Percentiles rank a stretch among this genome's conserved stretches.
These are phyloP conservation scores for Clostera curtula DNA, from an alignment of 2,888 invertebrate species.

Conservation along the genomic window DNA sequence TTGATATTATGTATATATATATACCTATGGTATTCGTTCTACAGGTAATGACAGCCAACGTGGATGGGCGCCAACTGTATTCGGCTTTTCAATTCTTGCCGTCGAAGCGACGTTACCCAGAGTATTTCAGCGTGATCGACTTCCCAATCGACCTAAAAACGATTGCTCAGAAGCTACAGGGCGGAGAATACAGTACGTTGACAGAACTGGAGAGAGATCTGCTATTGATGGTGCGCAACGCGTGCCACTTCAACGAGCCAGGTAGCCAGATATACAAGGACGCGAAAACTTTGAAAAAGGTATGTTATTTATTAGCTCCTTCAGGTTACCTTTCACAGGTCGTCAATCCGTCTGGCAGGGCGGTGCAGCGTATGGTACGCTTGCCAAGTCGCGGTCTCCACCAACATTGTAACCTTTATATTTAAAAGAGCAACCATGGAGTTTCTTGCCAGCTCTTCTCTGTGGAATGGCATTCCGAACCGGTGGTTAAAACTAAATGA, in stretches of 20 bases:
- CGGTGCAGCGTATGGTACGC: conserved; percentile 1
- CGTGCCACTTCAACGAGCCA: conserved; percentile 96
- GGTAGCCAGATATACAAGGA: conserved; percentile 97
- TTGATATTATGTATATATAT: too few species aligned
- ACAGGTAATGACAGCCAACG: conserved; percentile 87
- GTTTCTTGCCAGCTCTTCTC: too few species aligned
- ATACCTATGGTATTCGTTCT: not conserved
- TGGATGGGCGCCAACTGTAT: conserved; percentile 89
- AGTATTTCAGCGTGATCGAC: conserved; percentile 95
- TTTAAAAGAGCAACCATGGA: too few species aligned
- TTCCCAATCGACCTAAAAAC: conserved; percentile 95
- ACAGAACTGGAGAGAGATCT: conserved; percentile 93
- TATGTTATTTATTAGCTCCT: too few species aligned
- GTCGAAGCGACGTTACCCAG: conserved; percentile 93
- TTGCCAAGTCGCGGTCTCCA: too few species aligned
- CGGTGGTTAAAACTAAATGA: too few species aligned
- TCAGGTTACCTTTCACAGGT: too few species aligned
- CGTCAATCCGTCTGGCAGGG: too few species aligned
- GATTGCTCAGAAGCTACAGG: conserved; percentile 93
- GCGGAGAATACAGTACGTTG: conserved; percentile 84
- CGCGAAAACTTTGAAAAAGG: conserved; percentile 90
- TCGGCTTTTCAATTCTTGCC: conserved; percentile 93
- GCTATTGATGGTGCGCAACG: conserved; percentile 93
- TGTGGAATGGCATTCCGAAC: too few species aligned
- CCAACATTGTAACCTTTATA: too few species aligned